These are phyloP conservation scores for Bubo bubo DNA, from an alignment of 2,113 vertebrate genomes.

Conservation along the genomic window DNA sequence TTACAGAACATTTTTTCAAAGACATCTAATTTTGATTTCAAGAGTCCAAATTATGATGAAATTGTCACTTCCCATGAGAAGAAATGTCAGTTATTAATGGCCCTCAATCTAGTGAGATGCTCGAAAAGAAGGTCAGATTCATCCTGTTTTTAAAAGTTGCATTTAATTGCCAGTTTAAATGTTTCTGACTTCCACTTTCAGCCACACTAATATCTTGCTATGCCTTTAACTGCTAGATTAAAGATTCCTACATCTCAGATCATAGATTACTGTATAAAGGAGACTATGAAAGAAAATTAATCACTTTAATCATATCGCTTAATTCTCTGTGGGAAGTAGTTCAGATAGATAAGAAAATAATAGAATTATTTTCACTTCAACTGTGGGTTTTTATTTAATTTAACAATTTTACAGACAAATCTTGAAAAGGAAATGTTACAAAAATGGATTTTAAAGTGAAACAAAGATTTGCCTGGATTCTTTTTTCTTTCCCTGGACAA, in stretches of 20 bases:
- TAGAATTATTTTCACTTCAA: not conserved
- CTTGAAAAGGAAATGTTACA: not conserved
- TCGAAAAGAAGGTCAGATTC: constrained; percentile 1
- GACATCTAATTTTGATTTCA: not conserved
- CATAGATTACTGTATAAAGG: not conserved
- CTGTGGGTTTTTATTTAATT: not conserved
- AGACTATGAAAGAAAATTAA: not conserved
- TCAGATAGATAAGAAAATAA: not conserved
- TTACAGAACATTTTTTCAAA: not conserved
- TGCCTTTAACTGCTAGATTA: not conserved
- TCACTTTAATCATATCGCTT: not conserved
- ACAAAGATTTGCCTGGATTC: not conserved
- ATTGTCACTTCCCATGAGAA: not conserved
- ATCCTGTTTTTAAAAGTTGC: not conserved
- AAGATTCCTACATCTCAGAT: not conserved
- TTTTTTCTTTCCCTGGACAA: not conserved
- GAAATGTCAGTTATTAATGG: not conserved
- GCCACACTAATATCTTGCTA: not conserved
- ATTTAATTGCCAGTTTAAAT: not conserved
- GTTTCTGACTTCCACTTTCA: constrained; percentile 10
- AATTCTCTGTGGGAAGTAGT: not conserved
- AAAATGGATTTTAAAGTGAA: not conserved
- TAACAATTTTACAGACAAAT: not conserved
- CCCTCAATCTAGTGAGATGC: not conserved
- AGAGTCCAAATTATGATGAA: not conserved